Conservation (phyloP, 1,140 invertebrate genomes). For the Philotrypesis tridentata region DNA sequence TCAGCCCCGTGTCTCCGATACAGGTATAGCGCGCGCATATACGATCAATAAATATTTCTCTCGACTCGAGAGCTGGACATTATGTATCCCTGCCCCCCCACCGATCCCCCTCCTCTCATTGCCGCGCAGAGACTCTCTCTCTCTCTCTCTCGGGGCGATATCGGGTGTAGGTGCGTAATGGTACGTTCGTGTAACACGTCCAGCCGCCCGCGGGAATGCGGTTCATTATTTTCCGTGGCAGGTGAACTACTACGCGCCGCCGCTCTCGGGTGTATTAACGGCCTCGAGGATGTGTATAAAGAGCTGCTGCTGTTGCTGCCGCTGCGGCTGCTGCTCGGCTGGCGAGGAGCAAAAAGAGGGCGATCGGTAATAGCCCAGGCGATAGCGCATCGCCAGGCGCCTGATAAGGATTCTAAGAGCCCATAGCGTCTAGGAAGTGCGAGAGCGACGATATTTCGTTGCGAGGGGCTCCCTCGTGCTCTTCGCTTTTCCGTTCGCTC, state of each 20-base stretch:
- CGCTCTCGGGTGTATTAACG: constrained; percentile 15
- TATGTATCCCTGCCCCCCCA: constrained; percentile 8
- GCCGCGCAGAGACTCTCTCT: not conserved
- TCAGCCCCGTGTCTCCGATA: not conserved
- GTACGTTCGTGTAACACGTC: constrained; percentile 49
- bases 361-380: constrained; percentile 29
- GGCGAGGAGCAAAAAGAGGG: not conserved
- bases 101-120: too few species aligned
- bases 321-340: not conserved
- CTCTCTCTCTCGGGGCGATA: too few species aligned
- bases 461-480: not conserved
- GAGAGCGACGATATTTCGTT: constrained; percentile 37
- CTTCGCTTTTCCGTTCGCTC: not conserved
- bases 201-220: constrained; percentile 40
- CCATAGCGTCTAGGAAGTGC: constrained; percentile 7
- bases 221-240: constrained; percentile 48
- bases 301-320: constrained; percentile 22
- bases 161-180: constrained; percentile 49
- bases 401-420: constrained; percentile 39
- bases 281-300: constrained; percentile 25
- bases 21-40: not conserved
- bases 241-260: constrained; percentile 24
- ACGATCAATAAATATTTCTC: constrained; percentile 46
- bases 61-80: constrained; percentile 19
- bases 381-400: constrained; percentile 34